Evolutionary conservation across 1,140 invertebrate species (phyloP), one percentile per base, ranked within the genome.

Genomic region (Armadillidium nasatum): DNA sequence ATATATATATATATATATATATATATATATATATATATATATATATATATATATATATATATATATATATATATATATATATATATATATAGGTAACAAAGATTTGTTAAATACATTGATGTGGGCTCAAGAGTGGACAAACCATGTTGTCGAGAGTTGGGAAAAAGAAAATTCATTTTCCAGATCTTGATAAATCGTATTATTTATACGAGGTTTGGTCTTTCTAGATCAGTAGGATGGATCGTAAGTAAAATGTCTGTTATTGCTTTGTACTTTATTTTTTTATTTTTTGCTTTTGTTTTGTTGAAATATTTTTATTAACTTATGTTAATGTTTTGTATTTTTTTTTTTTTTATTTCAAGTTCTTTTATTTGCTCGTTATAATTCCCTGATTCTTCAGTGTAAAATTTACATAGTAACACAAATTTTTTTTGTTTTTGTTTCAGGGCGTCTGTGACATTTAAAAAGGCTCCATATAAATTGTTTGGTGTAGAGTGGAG

Each of bases 1-100:
- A 33, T 33, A 33, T 33, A 33, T 33, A 33, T 33, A 33, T 33
- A 33, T 33, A 60, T 60, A 60, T 60, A 19, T 19, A 19, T 33
- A 60, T 50, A 60, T 60, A 60, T 60, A 60, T 60, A 60, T 60
- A 50, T 60, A 60, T 60, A 60, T 60, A 60, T 60, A 60, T 60
- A 60, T 60, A 60, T 60, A 60, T 60, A 60, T 60, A 60, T 50
- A 60, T 60, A 60, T 60, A 60, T 60, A 60, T 60, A 60, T 60
- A 50, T 60, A 60, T 60, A 60, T 60, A 13, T 19, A 60, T 19
- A 19, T 60, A 60, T 15, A 60, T 13, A 60, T 15, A 13, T 13
- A 60, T 19, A 19, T 19, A 15, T 60, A 19, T 60, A 60, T 60
- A 60, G 50, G 50, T 19, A 60, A 60, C 19, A 13, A 7, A 60